These are phyloP conservation scores for Glareola pratincola DNA, from an alignment of 2,113 vertebrate genomes.

Conservation along the genomic window DNA sequence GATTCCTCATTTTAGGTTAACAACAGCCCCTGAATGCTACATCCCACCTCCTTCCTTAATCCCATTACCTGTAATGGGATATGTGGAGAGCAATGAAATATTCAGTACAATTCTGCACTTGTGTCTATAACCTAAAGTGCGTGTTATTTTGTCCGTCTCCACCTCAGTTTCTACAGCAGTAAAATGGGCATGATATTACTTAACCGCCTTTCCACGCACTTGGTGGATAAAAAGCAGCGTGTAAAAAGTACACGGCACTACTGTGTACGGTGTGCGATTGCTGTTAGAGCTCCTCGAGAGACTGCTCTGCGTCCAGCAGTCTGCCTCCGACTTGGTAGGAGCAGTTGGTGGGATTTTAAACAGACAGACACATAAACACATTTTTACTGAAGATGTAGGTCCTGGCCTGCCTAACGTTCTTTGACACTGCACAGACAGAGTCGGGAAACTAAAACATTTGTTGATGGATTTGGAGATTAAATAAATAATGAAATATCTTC, in stretches of 20 bases:
- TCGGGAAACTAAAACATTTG: conserved; percentile 13
- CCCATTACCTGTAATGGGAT: neutral
- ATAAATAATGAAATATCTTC: conserved; percentile 44
- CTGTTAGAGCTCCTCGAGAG: neutral
- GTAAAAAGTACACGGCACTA: neutral
- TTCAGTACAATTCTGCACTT: neutral
- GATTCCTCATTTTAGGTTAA: neutral
- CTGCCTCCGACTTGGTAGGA: neutral
- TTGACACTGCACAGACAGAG: conserved; percentile 21
- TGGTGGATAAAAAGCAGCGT: neutral
- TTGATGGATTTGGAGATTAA: conserved; percentile 56
- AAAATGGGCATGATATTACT: neutral
- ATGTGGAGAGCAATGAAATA: neutral
- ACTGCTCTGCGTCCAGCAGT: neutral
- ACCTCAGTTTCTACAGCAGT: neutral
- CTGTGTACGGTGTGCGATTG: neutral
- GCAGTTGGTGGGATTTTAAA: conserved; percentile 6
- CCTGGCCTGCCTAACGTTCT: neutral
- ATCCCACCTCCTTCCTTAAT: neutral
- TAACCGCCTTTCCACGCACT: neutral
- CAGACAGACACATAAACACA: conserved; percentile 26
- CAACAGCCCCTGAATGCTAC: neutral
- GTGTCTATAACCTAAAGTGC: neutral
- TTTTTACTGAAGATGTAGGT: neutral
- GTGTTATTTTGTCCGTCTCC: neutral